A percentile compares a stretch with the other conserved stretches of the same genome.
These are phyloP conservation scores for Nasonovia ribisnigri DNA, from an alignment of 2,888 invertebrate species.

Conservation along the genomic window DNA sequence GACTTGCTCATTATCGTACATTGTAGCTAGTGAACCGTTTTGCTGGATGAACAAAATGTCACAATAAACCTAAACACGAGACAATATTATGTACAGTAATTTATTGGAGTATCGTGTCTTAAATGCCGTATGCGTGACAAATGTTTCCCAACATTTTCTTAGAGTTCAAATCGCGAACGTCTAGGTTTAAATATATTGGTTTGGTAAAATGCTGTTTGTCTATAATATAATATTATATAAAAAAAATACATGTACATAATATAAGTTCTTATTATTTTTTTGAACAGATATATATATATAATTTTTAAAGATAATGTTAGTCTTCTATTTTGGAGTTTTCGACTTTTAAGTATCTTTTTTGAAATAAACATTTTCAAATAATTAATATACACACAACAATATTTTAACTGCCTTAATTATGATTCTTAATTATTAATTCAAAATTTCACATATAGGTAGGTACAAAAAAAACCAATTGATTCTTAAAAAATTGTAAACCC, in stretches of 20 bases:
- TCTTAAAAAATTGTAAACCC: constrained; percentile 45
- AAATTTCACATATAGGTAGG: neutral
- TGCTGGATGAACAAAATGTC: constrained; percentile 37
- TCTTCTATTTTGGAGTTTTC: neutral
- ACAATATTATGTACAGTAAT: constrained; percentile 55
- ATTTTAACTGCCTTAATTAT: neutral
- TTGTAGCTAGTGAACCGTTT: constrained; percentile 30
- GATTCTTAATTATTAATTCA: neutral
- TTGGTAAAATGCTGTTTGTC: neutral
- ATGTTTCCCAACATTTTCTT: constrained; percentile 49
- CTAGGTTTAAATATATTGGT: neutral
- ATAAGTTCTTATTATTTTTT: neutral
- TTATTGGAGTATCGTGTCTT: constrained; percentile 57
- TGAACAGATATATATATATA: neutral
- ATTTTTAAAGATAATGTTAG: neutral
- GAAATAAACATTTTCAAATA: neutral
- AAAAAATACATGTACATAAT: neutral
- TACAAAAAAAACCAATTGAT: neutral
- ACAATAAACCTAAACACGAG: constrained; percentile 2
- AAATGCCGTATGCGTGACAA: constrained; percentile 55
- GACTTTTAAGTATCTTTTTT: neutral
- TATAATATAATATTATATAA: neutral
- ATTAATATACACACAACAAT: neutral
- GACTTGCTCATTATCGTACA: neutral
- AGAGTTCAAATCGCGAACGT: neutral